phyloP scores from a whole-genome alignment of 2,888 invertebrate species.

The Microplitis manilae region DNA sequence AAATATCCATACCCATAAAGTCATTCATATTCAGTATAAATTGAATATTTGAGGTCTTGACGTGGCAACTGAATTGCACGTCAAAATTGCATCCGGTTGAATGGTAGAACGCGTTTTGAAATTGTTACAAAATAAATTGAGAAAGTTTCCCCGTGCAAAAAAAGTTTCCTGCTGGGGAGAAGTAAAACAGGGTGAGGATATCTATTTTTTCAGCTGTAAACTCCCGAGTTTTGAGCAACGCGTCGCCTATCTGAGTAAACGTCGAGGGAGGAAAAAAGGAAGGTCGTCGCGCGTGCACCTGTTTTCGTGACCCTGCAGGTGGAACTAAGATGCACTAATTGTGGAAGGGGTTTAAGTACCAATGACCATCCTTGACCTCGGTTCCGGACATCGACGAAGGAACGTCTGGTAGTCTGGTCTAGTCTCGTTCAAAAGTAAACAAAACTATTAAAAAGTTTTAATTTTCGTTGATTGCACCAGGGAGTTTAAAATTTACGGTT shows the following conservation, averaged over 20 bases:
- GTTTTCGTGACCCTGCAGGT: slow-evolving; percentile 45
- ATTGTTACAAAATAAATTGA: neutral
- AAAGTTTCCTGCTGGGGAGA: neutral
- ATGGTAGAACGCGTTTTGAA: neutral
- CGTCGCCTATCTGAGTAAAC: slow-evolving; percentile 41
- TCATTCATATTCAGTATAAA: slow-evolving; percentile 9
- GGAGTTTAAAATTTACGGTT: neutral
- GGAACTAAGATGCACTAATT: slow-evolving; percentile 17
- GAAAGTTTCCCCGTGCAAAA: neutral
- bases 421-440: neutral
- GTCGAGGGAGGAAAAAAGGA: slow-evolving; percentile 47
- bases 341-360: slow-evolving; percentile 30
- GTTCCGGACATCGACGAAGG: slow-evolving; percentile 43
- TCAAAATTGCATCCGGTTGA: neutral
- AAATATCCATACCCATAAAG: neutral
- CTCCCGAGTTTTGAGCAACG: neutral
- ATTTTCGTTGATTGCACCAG: slow-evolving; percentile 21
- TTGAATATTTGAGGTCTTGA: slow-evolving; percentile 12
- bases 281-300: slow-evolving; percentile 54
- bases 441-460: neutral
- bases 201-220: neutral
- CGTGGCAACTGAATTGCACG: neutral
- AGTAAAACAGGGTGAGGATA: slow-evolving; percentile 24
- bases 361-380: slow-evolving; percentile 52
- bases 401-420: slow-evolving; percentile 28